phyloP scores from a whole-genome alignment of 1,140 invertebrate genomes.

The Mya arenaria region DNA sequence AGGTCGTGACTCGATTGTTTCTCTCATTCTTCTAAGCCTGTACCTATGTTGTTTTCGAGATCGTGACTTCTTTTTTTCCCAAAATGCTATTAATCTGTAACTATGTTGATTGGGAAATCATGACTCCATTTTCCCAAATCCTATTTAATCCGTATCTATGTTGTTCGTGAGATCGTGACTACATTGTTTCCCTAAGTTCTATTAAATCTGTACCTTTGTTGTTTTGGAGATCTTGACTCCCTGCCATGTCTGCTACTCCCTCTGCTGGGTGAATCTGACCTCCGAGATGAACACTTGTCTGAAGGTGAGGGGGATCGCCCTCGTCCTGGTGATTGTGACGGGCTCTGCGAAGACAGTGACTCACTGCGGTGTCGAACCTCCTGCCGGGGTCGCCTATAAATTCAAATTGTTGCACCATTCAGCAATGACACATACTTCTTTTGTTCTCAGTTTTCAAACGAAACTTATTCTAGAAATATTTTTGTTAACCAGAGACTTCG shows the following conservation, averaged over 20 bases:
- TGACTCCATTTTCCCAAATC: too few relatives aligned
- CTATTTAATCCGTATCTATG: too few relatives aligned
- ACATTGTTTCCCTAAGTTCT: too few relatives aligned
- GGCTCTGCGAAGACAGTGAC: conserved; percentile 26
- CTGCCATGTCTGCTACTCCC: not conserved
- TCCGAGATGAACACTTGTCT: too few relatives aligned
- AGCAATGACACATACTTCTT: not conserved
- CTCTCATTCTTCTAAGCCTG: too few relatives aligned
- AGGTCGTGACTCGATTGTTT: too few relatives aligned
- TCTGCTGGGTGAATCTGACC: conserved; percentile 47
- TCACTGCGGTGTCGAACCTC: conserved; percentile 32
- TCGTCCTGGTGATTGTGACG: conserved; percentile 29
- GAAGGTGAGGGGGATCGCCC: not conserved
- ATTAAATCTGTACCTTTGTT: conserved; percentile 40
- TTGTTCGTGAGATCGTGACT: too few relatives aligned
- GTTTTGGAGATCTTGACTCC: conserved; percentile 15
- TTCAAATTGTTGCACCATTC: not conserved
- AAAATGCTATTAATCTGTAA: too few relatives aligned
- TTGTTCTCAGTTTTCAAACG: not conserved
- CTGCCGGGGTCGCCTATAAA: conserved; percentile 22
- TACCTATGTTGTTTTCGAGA: too few relatives aligned
- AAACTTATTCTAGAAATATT: not conserved
- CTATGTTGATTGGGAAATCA: too few relatives aligned
- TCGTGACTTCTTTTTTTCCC: too few relatives aligned
- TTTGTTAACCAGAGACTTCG: too few relatives aligned